Evolutionary conservation across 1,140 invertebrate genomes (phyloP).

Genomic region (Whitmania pigra): DNA sequence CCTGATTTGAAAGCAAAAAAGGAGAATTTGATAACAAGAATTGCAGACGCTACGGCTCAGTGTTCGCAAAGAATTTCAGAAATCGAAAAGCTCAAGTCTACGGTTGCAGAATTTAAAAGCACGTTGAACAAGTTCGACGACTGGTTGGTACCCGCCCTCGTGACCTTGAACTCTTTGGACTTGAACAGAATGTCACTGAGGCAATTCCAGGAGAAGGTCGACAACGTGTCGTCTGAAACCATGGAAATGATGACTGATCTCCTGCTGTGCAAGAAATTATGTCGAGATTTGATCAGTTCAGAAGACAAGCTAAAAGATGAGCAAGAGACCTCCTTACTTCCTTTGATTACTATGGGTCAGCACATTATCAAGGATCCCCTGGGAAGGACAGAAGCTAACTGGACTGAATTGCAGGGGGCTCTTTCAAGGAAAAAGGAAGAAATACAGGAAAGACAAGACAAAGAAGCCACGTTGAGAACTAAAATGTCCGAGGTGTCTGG

Average conservation of each 20-base stretch:
- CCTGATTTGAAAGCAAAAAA: constrained; percentile 3
- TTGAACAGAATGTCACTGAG: not conserved
- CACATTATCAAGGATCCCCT: not conserved
- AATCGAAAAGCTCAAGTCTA: not conserved
- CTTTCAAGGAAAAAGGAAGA: not conserved
- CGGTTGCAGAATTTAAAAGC: not conserved
- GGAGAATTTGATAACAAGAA: not conserved
- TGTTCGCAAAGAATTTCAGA: not conserved
- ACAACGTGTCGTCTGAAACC: not conserved
- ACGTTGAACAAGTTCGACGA: constrained; percentile 1
- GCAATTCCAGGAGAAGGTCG: constrained; percentile 1
- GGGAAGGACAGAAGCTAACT: not conserved
- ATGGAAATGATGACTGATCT: not conserved
- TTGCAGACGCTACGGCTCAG: not conserved
- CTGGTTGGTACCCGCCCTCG: not conserved
- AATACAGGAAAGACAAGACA: not conserved
- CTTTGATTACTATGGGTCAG: not conserved
- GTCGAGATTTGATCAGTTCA: not conserved
- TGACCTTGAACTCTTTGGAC: constrained; percentile 11
- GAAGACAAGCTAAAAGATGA: not conserved
- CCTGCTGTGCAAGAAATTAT: not conserved
- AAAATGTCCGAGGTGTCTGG: not conserved
- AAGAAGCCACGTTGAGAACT: not conserved
- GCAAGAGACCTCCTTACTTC: not conserved
- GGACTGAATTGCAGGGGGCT: not conserved